These are phyloP conservation scores for Cydia amplana DNA, from an alignment of 1,140 invertebrate genomes.

Conservation along the genomic window DNA sequence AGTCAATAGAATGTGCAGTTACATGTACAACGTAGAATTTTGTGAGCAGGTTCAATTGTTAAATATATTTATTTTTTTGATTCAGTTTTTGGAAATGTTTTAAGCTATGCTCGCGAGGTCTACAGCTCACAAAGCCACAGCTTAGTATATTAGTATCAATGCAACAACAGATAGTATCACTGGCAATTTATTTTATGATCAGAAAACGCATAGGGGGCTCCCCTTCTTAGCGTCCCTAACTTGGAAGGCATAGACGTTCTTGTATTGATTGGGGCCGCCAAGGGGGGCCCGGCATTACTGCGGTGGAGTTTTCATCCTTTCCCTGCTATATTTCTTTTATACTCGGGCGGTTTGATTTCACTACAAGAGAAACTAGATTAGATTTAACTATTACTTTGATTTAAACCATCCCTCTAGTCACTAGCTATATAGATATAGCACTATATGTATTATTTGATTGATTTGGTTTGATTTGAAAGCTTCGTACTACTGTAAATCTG, in stretches of 20 bases:
- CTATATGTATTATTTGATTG: not conserved
- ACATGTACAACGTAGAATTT: too few species aligned
- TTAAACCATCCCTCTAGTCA: not conserved
- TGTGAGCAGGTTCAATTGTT: too few species aligned
- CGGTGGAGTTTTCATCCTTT: not conserved
- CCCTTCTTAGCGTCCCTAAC: not conserved
- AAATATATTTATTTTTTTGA: too few species aligned
- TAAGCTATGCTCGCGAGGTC: too few species aligned
- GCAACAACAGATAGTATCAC: not conserved
- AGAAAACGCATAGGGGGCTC: not conserved
- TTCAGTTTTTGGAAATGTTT: too few species aligned
- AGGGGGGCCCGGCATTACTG: constrained; percentile 7
- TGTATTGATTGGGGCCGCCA: constrained; percentile 19
- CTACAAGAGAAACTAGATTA: not conserved
- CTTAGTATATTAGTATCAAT: not conserved
- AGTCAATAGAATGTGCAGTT: too few species aligned
- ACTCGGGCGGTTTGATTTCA: not conserved
- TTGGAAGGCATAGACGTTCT: not conserved
- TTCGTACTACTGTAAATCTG: not conserved
- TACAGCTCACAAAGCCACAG: too few species aligned
- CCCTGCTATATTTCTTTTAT: not conserved
- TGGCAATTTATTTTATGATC: constrained; percentile 16
- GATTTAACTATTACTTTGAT: not conserved
- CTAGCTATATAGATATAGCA: too few species aligned
- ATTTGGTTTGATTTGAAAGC: not conserved